Percentiles rank a stretch among this genome's conserved stretches.
Evolutionary conservation across 53 echinoderm and acorn worm species (phyloP).

Genomic region (Glandiceps talaboti): DNA sequence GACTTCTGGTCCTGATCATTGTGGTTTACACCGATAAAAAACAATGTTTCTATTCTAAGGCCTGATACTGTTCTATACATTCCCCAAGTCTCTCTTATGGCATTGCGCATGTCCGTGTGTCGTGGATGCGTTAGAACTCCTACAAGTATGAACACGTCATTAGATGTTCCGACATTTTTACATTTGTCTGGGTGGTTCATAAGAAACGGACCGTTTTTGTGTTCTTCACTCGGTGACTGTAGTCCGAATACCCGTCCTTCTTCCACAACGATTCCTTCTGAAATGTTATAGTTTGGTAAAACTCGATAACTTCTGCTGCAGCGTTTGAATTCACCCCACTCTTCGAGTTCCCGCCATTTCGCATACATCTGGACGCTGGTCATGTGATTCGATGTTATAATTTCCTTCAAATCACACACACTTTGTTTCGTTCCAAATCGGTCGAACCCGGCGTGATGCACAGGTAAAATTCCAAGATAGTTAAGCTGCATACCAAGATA

Average conservation of each 20-base stretch:
- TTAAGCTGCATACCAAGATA: not conserved
- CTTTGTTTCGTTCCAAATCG: not conserved
- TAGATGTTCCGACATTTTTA: too few species aligned
- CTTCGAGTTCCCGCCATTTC: not conserved
- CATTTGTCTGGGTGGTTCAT: too few species aligned
- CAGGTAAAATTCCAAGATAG: not conserved
- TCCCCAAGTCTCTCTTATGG: not conserved
- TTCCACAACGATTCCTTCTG: too few species aligned
- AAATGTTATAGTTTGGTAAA: too few species aligned
- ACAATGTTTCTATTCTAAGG: not conserved
- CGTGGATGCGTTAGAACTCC: not conserved
- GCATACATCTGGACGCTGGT: not conserved
- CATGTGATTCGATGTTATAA: too few species aligned
- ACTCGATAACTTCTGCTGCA: too few species aligned
- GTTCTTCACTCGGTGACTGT: too few species aligned
- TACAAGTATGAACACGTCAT: too few species aligned
- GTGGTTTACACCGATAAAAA: not conserved
- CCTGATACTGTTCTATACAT: not conserved
- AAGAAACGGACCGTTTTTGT: too few species aligned
- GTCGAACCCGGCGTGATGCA: not conserved
- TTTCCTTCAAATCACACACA: not conserved
- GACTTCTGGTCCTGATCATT: not conserved
- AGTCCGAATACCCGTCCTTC: too few species aligned
- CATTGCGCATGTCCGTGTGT: not conserved
- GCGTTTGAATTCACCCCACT: not conserved